Evolutionary conservation across 2,888 invertebrate genomes (phyloP), one percentile per base, ranked within the genome.

Genomic region (Sinohyriopsis cumingii): DNA sequence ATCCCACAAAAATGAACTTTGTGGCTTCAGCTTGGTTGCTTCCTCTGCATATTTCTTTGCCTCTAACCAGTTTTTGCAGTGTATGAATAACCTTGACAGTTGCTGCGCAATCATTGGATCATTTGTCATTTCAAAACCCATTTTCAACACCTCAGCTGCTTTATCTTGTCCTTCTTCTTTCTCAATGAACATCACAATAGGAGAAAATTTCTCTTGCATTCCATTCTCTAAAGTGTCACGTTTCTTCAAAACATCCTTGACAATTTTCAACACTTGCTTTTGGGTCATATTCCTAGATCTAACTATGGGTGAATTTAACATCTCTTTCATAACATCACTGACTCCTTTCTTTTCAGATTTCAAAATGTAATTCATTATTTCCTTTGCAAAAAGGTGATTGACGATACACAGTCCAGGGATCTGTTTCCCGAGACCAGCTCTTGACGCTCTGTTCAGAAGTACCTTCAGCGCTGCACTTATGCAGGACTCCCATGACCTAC

Each of bases 21-120:
- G 68, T 7, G 77, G 72, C 12, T 65, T 72, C 59, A 65, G 74
- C 15, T 71, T 66, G 22, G 76, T 78, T 24, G 77, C 77, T 19
- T 63, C 61, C 45, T 72, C 65, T 25, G 79, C 78, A 65, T 68
- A 81, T 33, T 75, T 67, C n/a, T 70, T 72, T 28, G 82, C 82
- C 45, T 73, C 60, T 59, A 62, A 59, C 81, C 81, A 82, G 59
- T 82, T 78, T 55, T 71, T 61, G 56, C 60, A 55, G 59, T 72
- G 70, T 20, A 82, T 81, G 68, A 76, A 81, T 55, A 79, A 67
- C 20, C 82, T 63, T 19, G 82, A 75, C n/a, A 80, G 69, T 55
- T 80, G 79, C 60, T 82, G 82, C 7, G 80, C 80, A 24, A 82
- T 69, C 73, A 81, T 79, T 19, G 81, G 76, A 65, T 82, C 82